These are phyloP conservation scores for Yasuhikotakia modesta DNA, from an alignment of 2,797 vertebrate genomes.

Conservation along the genomic window DNA sequence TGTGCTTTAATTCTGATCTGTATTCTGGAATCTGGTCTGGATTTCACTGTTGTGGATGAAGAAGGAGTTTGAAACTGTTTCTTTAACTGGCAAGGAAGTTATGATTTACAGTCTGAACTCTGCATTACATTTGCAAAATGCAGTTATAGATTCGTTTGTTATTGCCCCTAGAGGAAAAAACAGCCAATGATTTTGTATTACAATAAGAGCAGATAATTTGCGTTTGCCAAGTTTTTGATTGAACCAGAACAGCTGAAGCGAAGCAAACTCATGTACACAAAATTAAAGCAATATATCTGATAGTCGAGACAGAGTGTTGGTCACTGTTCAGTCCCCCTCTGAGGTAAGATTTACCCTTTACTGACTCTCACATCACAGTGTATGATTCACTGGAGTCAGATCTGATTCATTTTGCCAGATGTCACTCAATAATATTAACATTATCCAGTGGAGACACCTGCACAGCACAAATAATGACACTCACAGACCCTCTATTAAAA, in stretches of 20 bases:
- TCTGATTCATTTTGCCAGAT: conserved; percentile 25
- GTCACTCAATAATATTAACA: conserved; percentile 40
- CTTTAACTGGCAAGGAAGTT: no score
- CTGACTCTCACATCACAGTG: background rate
- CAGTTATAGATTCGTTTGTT: background rate
- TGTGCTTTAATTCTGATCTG: conserved; percentile 10
- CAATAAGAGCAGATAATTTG: conserved; percentile 4
- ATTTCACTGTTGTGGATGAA: conserved; percentile 19
- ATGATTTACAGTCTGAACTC: no score
- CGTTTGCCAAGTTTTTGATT: conserved; percentile 23
- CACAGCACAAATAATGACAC: conserved; percentile 6
- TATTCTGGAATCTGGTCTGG: conserved; percentile 31
- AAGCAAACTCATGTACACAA: conserved; percentile 11
- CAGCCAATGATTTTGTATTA: conserved; percentile 6
- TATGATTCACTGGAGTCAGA: conserved; percentile 13
- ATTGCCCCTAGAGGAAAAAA: background rate
- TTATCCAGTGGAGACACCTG: conserved; percentile 48
- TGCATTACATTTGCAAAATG: background rate
- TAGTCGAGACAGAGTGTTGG: conserved; percentile 5
- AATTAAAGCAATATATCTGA: conserved; percentile 22
- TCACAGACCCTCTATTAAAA: conserved; percentile 13
- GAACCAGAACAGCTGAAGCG: background rate
- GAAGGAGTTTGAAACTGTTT: conserved; percentile 13
- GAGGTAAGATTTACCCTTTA: conserved; percentile 11
- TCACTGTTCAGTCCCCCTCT: background rate